Percentiles rank a stretch among this genome's conserved stretches.
Evolutionary conservation across 2,888 invertebrate species (phyloP).

Genomic region (Hirtodrosophila histrioides): DNA sequence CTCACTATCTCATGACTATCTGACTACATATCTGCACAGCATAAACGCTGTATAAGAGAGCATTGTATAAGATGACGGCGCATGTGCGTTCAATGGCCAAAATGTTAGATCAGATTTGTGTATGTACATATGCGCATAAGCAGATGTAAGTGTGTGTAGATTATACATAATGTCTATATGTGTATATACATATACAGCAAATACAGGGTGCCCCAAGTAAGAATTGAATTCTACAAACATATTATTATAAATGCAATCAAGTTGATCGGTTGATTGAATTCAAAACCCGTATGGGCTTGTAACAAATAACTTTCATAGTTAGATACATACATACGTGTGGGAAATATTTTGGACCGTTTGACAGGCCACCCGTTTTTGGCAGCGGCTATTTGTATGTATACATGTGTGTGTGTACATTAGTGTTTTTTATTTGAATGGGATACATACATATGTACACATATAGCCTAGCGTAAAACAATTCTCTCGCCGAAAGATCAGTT

Average conservation of each 20-base stretch:
- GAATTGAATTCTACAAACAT: not conserved
- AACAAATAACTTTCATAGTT: too few species aligned
- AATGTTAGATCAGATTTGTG: constrained; percentile 11
- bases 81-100: constrained; percentile 34
- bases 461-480: constrained; percentile 1
- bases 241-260: too few species aligned
- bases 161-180: not conserved
- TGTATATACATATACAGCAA: constrained; percentile 12
- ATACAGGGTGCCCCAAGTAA: constrained; percentile 4
- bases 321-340: too few species aligned
- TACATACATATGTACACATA: not conserved
- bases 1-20: too few species aligned
- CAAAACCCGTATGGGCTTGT: too few species aligned
- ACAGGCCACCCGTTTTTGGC: constrained; percentile 9
- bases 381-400: not conserved
- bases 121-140: constrained; percentile 3
- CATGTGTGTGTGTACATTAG: constrained; percentile 3
- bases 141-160: not conserved
- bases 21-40: too few species aligned
- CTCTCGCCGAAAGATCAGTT: constrained; percentile 17
- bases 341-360: too few species aligned
- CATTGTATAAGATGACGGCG: constrained; percentile 12
- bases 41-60: not conserved
- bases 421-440: constrained; percentile 1
- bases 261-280: too few species aligned